These are phyloP conservation scores for Nesoenas mayeri DNA, from an alignment of 2,113 vertebrate species.

Conservation along the genomic window DNA sequence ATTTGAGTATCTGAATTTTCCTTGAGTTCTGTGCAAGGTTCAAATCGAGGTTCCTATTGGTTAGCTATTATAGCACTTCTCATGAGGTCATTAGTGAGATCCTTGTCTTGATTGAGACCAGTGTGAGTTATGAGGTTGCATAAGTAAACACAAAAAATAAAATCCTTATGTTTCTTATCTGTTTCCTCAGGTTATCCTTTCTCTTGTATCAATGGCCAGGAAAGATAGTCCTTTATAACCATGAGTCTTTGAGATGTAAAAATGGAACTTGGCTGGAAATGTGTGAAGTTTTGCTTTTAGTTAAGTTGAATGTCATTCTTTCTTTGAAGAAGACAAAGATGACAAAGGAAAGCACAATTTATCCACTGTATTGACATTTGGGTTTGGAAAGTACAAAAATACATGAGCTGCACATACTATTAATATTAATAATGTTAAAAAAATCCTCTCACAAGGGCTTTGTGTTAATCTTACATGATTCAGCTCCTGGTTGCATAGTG, in stretches of 20 bases:
- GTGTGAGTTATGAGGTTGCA: neutral
- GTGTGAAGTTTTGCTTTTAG: neutral
- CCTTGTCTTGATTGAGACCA: neutral
- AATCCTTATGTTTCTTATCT: neutral
- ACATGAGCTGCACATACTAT: slow-evolving; percentile 16
- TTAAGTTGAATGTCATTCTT: slow-evolving; percentile 31
- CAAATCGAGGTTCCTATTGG: neutral
- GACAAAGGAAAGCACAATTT: slow-evolving; percentile 17
- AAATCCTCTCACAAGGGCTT: slow-evolving; percentile 52
- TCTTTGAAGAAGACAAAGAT: neutral
- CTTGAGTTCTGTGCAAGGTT: neutral
- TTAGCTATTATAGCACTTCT: neutral
- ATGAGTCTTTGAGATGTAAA: neutral
- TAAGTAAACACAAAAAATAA: neutral
- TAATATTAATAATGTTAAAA: slow-evolving; percentile 75
- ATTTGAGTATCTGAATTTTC: neutral
- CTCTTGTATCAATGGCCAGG: neutral
- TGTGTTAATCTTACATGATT: slow-evolving; percentile 72
- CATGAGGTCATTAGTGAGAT: neutral
- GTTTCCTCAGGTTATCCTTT: neutral
- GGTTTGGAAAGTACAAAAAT: slow-evolving; percentile 58
- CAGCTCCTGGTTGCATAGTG: slow-evolving; percentile 58
- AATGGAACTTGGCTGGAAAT: neutral
- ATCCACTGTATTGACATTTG: slow-evolving; percentile 66
- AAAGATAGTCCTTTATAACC: neutral